Evolutionary conservation across 2,113 vertebrate species (phyloP), one percentile per base, ranked within the genome.

Genomic region (Tetraodon nigroviridis): DNA sequence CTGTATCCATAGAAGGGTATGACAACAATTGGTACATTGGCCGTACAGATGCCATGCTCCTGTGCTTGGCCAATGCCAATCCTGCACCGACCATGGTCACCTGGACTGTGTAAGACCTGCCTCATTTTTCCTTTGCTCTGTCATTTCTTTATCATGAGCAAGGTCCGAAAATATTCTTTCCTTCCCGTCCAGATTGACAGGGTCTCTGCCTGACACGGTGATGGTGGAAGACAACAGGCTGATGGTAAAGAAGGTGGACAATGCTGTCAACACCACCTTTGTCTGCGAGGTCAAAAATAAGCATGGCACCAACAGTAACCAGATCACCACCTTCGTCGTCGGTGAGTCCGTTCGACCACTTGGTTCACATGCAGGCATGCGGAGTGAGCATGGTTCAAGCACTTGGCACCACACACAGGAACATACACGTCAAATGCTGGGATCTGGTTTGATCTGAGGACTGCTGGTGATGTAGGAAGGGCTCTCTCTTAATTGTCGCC

Each of bases 11-110:
- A 21, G 87, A 88, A 0, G 93, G 93, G 12, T 94, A 93, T 10
- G 93, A 95, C 19, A 81, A 88, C 67, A 93, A 94, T 86, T 95
- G 94, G 94, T 94, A 90, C 45, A 58, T 93, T 0, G 91, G 91
- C 18, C 92, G 92, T 0, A 86, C 69, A 0, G 88, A 90, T 17
- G 93, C 83, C 6, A 16, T 17, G 0, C 83, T 95, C 41, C 65
- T 37, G 41, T 95, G 94, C 55, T 61, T 73, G 0, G 89, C 84
- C 20, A 89, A 70, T 24, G 91, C 89, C 51, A 94, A 95, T 69
- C 94, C 94, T 0, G 50, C 45, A 3, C 90, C 91, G 47, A 89
- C 80, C 0, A 45, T 50, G 12, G 61, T 91, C 61, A 87, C 64
- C 51, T 94, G 93, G 93, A 92, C 81, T 55, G 83, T 85, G 93